Base-by-base conservation (phyloP, 2,888 invertebrate genomes). In the Branchellion lobata region DNA sequence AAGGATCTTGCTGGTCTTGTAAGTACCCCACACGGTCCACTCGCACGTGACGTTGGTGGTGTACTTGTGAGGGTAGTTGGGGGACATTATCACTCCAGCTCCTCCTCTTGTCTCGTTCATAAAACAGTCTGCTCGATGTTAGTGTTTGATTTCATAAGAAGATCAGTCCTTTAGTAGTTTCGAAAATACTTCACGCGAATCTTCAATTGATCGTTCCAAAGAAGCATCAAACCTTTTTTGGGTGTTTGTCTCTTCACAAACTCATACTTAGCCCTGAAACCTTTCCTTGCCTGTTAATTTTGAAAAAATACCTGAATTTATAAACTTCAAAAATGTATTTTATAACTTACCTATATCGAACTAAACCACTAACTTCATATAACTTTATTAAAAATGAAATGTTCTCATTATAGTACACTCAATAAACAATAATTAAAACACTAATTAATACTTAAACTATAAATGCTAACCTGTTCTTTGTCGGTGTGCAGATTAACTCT, bases 401-500 rank as follows among this genome's bases (percentile, higher is more conserved):
- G n/a, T n/a, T n/a, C n/a, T n/a, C n/a, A n/a, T 94, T 92, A 88
- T 96, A 99, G 84, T 93, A 91, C 18, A 96, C 97, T 87, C 95
- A 95, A 89, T 99, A 99, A 33, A 98, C 98, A 84, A 95, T 95
- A n/a, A n/a, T n/a, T n/a, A n/a, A n/a, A n/a, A n/a, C 83, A 92
- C 94, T n/a, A n/a, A n/a, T n/a, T n/a, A n/a, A n/a, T n/a, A n/a
- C n/a, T n/a, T n/a, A n/a, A n/a, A n/a, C n/a, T n/a, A n/a, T n/a
- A n/a, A n/a, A n/a, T n/a, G n/a, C n/a, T n/a, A 73, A 96, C 95
- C 80, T 92, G 92, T 3, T 11, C 71, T 83, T 93, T 92, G 87
- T 97, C 93, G 51, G 97, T 94, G 86, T 94, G 93, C 84, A 98
- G 91, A 79, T 95, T 91, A 81, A 97, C 91, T 86, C 94, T 93